phyloP scores from a whole-genome alignment of 2,113 vertebrate genomes.

The Mola mola region DNA sequence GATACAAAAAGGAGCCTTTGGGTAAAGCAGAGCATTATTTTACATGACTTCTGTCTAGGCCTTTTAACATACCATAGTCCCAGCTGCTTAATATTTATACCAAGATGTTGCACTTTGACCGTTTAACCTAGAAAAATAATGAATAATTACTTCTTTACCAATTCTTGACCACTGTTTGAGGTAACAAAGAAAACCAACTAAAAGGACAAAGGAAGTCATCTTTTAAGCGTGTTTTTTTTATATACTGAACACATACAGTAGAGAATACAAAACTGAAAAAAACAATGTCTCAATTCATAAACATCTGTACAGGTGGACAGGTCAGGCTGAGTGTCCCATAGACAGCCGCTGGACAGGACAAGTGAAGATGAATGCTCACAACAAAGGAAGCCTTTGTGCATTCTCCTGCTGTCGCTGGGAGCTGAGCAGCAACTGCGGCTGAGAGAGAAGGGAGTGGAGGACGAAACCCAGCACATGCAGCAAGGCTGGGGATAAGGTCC shows the following conservation, averaged over 20 bases:
- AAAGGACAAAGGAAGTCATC: slow-evolving; percentile 24
- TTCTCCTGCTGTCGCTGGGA: slow-evolving; percentile 58
- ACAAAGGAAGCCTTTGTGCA: slow-evolving; percentile 72
- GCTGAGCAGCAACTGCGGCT: slow-evolving; percentile 44
- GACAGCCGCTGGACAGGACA: slow-evolving; percentile 38
- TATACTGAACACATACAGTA: slow-evolving; percentile 11
- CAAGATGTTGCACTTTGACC: slow-evolving; percentile 41
- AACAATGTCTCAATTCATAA: slow-evolving; percentile 58
- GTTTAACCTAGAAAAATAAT: slow-evolving; percentile 9
- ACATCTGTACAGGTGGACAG: slow-evolving; percentile 69
- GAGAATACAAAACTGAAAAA: slow-evolving; percentile 9
- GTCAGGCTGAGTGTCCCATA: slow-evolving; percentile 35
- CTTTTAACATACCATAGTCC: slow-evolving; percentile 43
- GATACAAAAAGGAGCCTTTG: slow-evolving; percentile 28
- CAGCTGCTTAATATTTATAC: slow-evolving; percentile 55
- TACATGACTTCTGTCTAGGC: slow-evolving; percentile 33
- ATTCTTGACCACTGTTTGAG: slow-evolving; percentile 14
- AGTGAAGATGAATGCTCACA: slow-evolving; percentile 34
- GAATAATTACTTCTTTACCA: slow-evolving; percentile 34
- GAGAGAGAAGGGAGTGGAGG: slow-evolving; percentile 63
- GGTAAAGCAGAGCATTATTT: slow-evolving; percentile 41
- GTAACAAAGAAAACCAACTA: slow-evolving; percentile 36
- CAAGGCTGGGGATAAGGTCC: slow-evolving; percentile 51
- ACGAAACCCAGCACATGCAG: slow-evolving; percentile 45
- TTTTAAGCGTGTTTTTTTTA: background rate